Evolutionary conservation across 2,797 vertebrate genomes (phyloP).

Genomic region (Spatula clypeata): DNA sequence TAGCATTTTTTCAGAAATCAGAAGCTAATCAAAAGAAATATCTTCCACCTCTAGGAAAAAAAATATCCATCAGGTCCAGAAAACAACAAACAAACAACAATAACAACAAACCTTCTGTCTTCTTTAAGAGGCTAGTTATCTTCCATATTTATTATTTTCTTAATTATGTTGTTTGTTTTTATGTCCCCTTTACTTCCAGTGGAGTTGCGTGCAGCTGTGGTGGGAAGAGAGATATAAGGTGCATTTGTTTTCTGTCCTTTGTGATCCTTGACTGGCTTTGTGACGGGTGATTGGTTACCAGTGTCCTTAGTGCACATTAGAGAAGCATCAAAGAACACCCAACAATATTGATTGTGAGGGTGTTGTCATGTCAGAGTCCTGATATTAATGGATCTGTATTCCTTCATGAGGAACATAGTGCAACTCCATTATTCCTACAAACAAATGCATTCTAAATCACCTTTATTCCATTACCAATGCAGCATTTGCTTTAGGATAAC

Average conservation of each 20-base stretch:
- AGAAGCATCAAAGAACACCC: not conserved
- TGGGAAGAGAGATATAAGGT: not conserved
- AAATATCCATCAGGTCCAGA: not conserved
- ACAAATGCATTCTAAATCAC: not conserved
- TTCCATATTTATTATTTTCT: not conserved
- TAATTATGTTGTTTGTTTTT: not conserved
- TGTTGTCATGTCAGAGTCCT: not conserved
- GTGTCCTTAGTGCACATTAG: not conserved
- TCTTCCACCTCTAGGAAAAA: fast-evolving
- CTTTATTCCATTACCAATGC: not conserved
- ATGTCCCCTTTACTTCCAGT: not conserved
- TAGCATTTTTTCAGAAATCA: not conserved
- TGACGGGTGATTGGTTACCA: not conserved
- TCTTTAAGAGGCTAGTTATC: not conserved
- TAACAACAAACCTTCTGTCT: fast-evolving
- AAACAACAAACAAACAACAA: not conserved
- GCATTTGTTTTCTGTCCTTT: not conserved
- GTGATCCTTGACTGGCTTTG: not conserved
- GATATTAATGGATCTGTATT: not conserved
- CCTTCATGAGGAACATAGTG: not conserved
- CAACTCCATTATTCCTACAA: not conserved
- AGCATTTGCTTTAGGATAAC: not conserved
- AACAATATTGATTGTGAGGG: fast-evolving
- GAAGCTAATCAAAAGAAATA: not conserved
- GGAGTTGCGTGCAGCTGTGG: not conserved